phyloP scores from a whole-genome alignment of 2,113 vertebrate species.

The Sorex fumeus region DNA sequence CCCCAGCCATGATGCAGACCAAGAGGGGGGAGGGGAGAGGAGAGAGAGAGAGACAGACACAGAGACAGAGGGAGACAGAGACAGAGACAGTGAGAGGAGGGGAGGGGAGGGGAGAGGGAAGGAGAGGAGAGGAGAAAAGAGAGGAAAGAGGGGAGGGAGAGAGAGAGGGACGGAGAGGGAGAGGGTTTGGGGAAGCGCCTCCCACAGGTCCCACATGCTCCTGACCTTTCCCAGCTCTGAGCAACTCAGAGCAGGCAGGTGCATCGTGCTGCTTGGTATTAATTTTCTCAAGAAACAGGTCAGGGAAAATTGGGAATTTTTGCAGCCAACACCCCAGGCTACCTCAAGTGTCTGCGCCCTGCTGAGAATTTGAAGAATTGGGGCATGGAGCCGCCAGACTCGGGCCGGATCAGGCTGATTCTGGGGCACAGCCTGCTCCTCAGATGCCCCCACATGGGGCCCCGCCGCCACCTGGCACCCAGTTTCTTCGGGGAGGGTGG shows the following conservation, averaged over 20 bases:
- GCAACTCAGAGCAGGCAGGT: constrained; percentile 55
- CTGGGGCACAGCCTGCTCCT: background rate
- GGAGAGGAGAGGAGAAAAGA: too few relatives aligned
- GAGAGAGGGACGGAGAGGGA: background rate
- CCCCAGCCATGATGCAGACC: background rate
- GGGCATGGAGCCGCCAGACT: background rate
- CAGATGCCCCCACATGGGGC: background rate
- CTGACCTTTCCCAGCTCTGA: constrained; percentile 55
- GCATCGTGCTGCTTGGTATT: constrained; percentile 57
- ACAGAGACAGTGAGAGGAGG: too few relatives aligned
- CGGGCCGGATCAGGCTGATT: background rate
- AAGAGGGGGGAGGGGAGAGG: too few relatives aligned
- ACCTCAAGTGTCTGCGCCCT: constrained; percentile 55
- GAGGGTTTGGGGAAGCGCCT: background rate
- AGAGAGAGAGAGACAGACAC: too few relatives aligned
- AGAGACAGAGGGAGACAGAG: too few relatives aligned
- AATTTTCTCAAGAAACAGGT: constrained; percentile 81
- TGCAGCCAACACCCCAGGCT: constrained; percentile 72
- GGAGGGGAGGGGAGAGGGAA: too few relatives aligned
- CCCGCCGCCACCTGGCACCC: too few relatives aligned
- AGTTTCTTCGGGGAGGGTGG: too few relatives aligned
- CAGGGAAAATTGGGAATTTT: constrained; percentile 80
- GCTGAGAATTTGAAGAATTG: constrained; percentile 7
- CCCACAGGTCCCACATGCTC: background rate
- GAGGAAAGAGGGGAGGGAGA: background rate